Percentiles rank a stretch among this genome's conserved stretches.
Conservation (phyloP, 1,140 invertebrate genomes). For the Pentalonia nigronervosa region DNA sequence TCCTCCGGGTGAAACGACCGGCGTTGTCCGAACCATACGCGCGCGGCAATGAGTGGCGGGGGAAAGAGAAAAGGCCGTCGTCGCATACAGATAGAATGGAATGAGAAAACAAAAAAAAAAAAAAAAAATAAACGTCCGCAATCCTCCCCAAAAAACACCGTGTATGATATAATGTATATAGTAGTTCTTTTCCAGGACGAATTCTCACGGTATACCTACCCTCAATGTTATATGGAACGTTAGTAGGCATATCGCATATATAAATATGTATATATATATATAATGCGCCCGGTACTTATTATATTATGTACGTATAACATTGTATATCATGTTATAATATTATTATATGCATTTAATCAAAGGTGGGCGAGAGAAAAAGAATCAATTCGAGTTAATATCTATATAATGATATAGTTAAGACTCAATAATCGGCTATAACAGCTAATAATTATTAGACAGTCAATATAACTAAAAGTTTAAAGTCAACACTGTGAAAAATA, state of each 20-base stretch:
- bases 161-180: background rate
- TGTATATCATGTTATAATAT: background rate
- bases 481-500: background rate
- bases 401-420: too few relatives aligned
- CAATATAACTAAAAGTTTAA: background rate
- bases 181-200: background rate
- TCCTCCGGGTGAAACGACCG: background rate
- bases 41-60: too few relatives aligned
- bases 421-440: background rate
- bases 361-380: background rate
- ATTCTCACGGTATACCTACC: background rate
- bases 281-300: background rate
- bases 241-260: background rate
- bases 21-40: background rate
- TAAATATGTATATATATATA: background rate
- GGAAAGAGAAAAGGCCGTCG: conserved; percentile 2
- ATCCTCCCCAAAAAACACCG: background rate
- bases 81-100: background rate
- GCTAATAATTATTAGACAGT: background rate
- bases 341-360: background rate
- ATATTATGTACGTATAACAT: background rate
- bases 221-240: background rate
- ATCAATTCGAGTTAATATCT: too few relatives aligned
- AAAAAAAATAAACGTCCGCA: background rate
- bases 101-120: conserved; percentile 3